phyloP scores from a whole-genome alignment of 37 sponge, comb jelly and placozoan species.

The Sycon ciliatum region DNA sequence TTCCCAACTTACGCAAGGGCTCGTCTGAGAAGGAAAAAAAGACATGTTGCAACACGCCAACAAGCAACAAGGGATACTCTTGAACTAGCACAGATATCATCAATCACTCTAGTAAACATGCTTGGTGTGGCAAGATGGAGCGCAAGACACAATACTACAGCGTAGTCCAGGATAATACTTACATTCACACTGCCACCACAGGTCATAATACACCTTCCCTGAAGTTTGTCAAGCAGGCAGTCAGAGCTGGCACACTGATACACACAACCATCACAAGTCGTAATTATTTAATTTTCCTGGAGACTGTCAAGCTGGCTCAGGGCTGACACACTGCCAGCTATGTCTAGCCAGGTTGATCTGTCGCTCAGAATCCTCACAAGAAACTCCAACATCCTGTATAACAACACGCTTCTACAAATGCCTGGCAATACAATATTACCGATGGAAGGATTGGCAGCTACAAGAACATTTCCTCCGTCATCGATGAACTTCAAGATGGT shows the following conservation, averaged over 20 bases:
- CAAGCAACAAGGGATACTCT: neutral
- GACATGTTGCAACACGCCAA: neutral
- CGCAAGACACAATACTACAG: too few relatives aligned
- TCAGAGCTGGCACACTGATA: too few relatives aligned
- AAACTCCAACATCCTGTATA: neutral
- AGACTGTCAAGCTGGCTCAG: too few relatives aligned
- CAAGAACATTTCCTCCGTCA: conserved; percentile 78
- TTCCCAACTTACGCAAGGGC: conserved; percentile 67
- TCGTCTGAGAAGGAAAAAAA: conserved; percentile 28
- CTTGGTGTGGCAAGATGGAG: neutral
- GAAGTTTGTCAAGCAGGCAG: too few relatives aligned
- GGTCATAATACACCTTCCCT: too few relatives aligned
- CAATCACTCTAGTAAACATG: neutral
- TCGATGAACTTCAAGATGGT: conserved; percentile 80
- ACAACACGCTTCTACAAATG: neutral
- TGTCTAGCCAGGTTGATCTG: too few relatives aligned
- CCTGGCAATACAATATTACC: conserved; percentile 36
- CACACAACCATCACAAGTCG: too few relatives aligned
- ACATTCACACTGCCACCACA: too few relatives aligned
- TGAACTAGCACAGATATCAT: neutral
- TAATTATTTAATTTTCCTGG: too few relatives aligned
- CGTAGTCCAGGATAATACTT: too few relatives aligned
- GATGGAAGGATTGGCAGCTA: conserved; percentile 76
- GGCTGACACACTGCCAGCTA: too few relatives aligned
- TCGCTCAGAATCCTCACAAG: too few relatives aligned